Evolutionary conservation across 2,797 vertebrate species (phyloP).

Genomic region (Carcharodon carcharias): DNA sequence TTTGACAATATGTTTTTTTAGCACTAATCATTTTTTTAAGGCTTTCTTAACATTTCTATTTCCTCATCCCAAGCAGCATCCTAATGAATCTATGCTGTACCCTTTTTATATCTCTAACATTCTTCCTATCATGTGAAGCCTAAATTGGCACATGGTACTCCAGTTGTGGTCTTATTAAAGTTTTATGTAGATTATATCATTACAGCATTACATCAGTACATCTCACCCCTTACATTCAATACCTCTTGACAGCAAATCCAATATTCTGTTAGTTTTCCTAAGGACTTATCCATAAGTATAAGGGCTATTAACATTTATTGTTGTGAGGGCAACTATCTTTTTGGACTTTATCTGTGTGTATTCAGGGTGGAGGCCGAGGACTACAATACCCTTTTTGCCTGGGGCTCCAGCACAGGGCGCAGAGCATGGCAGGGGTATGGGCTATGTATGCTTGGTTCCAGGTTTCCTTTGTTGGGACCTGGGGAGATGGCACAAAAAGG

Average conservation of each 20-base stretch:
- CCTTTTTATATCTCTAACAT: neutral
- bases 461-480: too few species aligned
- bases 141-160: neutral
- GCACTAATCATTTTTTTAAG: neutral
- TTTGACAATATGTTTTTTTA: too few species aligned
- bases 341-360: too few species aligned
- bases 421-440: too few species aligned
- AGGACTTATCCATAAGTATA: neutral
- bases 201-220: neutral
- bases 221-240: neutral
- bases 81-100: neutral
- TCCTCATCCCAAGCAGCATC: neutral
- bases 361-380: too few species aligned
- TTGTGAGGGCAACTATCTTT: too few species aligned
- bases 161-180: neutral
- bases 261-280: neutral
- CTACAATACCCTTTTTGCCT: too few species aligned
- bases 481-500: too few species aligned
- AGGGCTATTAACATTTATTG: too few species aligned
- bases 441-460: too few species aligned
- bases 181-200: neutral
- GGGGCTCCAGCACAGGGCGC: too few species aligned
- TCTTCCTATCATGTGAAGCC: neutral
- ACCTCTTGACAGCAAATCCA: neutral
- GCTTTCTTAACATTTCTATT: neutral